Evolutionary conservation across 35 echinoderm and acorn worm species (phyloP), one percentile per base, ranked within the genome.

Genomic region (Apostichopus californicus): DNA sequence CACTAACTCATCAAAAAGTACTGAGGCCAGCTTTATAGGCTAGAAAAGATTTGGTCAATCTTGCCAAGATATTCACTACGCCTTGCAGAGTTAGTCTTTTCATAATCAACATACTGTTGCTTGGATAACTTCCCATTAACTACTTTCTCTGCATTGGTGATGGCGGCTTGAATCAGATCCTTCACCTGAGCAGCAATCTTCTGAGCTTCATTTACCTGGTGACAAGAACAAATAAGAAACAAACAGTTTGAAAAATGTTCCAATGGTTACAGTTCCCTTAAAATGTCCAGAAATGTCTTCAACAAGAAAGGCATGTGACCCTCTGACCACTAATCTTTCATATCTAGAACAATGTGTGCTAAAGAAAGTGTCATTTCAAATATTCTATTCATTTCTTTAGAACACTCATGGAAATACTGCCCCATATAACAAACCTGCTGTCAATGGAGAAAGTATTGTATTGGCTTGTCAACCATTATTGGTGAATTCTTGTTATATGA

Each of bases 141-240:
- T 5, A 98, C 93, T 65, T 96, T 98, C 92, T 98, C 97, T 5
- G 95, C 97, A 71, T 98, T 96, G 81, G 90, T 96, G 7, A 98
- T 78, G 60, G 93, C 86, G 1, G 91, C 60, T 10, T 89, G 85
- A 54, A 94, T 90, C 2, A 98, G 72, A 18, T 98, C 97, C 93
- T 98, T 98, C 12, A 94, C 84, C 34, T 92, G 87, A 53, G 68
- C 54, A 6, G 89, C 66, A 4, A 94, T 73, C 92, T 98, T 98
- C 93, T 98, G 97, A 2, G 94, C 55, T 77, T 98, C 95, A 75
- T 21, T 73, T 26, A 98, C 83, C 97, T 98, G 91, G 22, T 60
- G 22, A 17, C 9, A 28, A 90, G 54, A 86, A 8, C 64, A 90
- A 91, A 84, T 23, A 25, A 73, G 21, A 57, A 88, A 25, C 7